Evolutionary conservation across 1,140 invertebrate species (phyloP).

Genomic region (Spodoptera frugiperda): DNA sequence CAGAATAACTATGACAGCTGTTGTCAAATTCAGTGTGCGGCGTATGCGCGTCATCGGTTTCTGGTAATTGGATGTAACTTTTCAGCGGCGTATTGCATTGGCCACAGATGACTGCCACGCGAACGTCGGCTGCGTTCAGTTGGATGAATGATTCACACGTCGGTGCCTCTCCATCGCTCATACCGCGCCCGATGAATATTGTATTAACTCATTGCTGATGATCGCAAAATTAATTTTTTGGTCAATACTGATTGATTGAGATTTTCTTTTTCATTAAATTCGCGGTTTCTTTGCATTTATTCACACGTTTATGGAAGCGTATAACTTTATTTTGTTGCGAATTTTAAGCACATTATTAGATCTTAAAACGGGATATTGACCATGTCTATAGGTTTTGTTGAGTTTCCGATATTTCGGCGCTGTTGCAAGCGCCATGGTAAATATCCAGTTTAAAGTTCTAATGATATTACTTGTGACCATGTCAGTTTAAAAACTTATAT

Average conservation of each 20-base stretch:
- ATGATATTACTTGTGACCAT: too few species aligned
- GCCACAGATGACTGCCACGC: slow-evolving; percentile 42
- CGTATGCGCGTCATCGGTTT: slow-evolving; percentile 71
- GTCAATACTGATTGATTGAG: background rate
- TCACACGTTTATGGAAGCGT: background rate
- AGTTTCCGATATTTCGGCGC: too few species aligned
- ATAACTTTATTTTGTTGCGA: background rate
- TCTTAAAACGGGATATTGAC: too few species aligned
- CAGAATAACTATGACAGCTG: slow-evolving; percentile 63
- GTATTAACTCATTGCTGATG: slow-evolving; percentile 54
- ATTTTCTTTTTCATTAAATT: slow-evolving; percentile 7
- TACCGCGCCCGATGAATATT: slow-evolving; percentile 52
- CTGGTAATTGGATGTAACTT: slow-evolving; percentile 78
- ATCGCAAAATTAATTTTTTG: slow-evolving; percentile 52
- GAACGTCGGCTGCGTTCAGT: slow-evolving; percentile 50
- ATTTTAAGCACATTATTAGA: too few species aligned
- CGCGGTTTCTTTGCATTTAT: background rate
- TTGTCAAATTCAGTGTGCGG: slow-evolving; percentile 69
- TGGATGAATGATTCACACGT: slow-evolving; percentile 58
- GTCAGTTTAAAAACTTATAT: too few species aligned
- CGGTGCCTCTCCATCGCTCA: slow-evolving; percentile 55
- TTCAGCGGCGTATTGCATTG: slow-evolving; percentile 62
- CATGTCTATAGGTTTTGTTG: too few species aligned
- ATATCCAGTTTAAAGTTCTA: too few species aligned
- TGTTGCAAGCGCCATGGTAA: too few species aligned